Percentiles rank a stretch among this genome's conserved stretches.
Conservation (phyloP, 2,113 vertebrate species). For the Trachemys scripta region DNA sequence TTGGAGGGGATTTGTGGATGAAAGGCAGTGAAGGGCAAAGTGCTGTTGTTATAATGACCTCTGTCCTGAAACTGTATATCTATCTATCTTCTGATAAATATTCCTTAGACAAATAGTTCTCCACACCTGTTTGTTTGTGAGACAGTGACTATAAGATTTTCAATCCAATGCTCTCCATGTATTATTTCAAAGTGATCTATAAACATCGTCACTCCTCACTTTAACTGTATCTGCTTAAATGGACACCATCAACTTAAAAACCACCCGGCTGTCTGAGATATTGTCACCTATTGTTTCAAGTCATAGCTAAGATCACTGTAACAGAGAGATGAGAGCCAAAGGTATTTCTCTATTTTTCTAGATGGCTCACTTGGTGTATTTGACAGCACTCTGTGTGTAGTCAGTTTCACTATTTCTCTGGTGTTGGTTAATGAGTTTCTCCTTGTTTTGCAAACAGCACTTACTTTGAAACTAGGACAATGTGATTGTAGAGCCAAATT, state of each 20-base stretch:
- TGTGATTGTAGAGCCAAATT: background rate
- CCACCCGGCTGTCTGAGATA: background rate
- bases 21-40: background rate
- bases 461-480: background rate
- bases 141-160: background rate
- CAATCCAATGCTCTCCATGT: background rate
- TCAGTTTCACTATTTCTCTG: background rate
- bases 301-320: background rate
- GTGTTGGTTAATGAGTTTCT: rapidly evolving
- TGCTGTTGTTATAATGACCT: background rate
- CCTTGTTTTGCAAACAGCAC: background rate
- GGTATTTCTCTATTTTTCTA: background rate
- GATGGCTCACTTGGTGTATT: background rate
- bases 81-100: background rate
- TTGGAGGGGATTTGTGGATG: background rate
- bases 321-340: background rate
- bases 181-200: background rate
- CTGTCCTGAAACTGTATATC: background rate
- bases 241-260: background rate
- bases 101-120: background rate
- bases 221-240: background rate
- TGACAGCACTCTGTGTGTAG: background rate
- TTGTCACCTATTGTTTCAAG: background rate
- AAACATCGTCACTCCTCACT: background rate
- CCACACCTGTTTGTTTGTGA: background rate